These are phyloP conservation scores for Yponomeuta cagnagella DNA, from an alignment of 2,888 invertebrate species.

Conservation along the genomic window DNA sequence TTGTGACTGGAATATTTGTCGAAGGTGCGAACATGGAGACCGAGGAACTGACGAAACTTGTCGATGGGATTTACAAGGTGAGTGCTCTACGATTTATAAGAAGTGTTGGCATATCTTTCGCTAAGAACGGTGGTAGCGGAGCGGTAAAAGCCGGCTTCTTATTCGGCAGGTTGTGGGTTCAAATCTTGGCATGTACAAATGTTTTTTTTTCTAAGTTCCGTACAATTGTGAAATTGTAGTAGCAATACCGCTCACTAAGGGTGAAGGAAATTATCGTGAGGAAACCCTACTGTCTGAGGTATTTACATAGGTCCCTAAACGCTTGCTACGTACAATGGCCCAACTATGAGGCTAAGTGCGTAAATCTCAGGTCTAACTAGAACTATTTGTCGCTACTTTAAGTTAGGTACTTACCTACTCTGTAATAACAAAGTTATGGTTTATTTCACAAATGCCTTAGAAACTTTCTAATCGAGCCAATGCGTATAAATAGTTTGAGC, in stretches of 20 bases:
- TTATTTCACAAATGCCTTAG: not conserved
- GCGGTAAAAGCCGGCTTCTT: no score
- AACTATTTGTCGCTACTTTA: not conserved
- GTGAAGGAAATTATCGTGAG: no score
- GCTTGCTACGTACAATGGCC: no score
- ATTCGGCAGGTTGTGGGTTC: no score
- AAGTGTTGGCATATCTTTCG: not conserved
- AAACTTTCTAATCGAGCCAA: not conserved
- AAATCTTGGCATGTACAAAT: no score
- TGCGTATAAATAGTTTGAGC: not conserved
- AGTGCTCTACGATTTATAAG: constrained; percentile 28
- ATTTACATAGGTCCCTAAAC: no score
- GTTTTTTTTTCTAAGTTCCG: no score
- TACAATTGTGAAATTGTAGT: no score
- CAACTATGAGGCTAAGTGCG: no score
- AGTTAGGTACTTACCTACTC: not conserved
- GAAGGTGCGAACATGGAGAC: constrained; percentile 81
- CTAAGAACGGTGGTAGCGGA: not conserved
- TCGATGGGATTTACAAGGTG: constrained; percentile 94
- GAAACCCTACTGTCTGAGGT: no score
- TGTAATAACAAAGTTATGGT: not conserved
- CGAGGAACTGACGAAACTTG: constrained; percentile 92
- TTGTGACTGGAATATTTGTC: constrained; percentile 35
- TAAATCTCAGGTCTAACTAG: no score
- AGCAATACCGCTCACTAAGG: no score